Conservation (phyloP, 1,140 invertebrate species). For the Drosophila nannoptera region DNA sequence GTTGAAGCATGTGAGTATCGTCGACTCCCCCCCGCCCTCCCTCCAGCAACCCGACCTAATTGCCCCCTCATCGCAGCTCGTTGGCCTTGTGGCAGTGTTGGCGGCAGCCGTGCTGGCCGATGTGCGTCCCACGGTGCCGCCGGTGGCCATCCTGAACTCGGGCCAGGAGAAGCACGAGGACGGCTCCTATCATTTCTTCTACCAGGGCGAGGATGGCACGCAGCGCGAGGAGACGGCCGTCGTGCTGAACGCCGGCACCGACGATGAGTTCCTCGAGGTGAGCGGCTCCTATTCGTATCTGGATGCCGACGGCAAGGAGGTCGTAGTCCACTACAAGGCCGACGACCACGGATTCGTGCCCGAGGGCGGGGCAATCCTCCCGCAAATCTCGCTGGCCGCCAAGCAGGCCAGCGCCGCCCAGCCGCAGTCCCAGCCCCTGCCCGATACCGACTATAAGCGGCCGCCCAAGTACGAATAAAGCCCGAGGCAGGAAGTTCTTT, state of each 20-base stretch:
- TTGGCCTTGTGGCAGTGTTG: conserved; percentile 36
- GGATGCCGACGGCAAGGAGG: conserved; percentile 67
- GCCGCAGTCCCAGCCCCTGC: conserved; percentile 28
- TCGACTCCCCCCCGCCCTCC: too few relatives aligned
- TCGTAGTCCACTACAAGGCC: conserved; percentile 71
- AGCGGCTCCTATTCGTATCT: conserved; percentile 70
- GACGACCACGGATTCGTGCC: conserved; percentile 73
- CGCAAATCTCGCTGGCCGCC: conserved; percentile 62
- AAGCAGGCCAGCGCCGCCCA: conserved; percentile 53
- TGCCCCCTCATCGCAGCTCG: conserved; percentile 26
- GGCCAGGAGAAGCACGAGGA: conserved; percentile 57
- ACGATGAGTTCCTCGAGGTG: conserved; percentile 64
- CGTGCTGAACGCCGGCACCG: conserved; percentile 56
- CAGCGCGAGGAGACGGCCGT: conserved; percentile 65
- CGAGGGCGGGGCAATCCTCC: conserved; percentile 61
- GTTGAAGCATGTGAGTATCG: conserved; percentile 62
- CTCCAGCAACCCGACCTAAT: not conserved
- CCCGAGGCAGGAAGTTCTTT: not conserved
- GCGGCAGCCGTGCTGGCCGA: conserved; percentile 44
- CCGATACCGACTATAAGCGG: conserved; percentile 48
- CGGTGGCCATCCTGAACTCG: conserved; percentile 65
- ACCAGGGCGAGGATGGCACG: conserved; percentile 66
- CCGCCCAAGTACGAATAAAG: conserved; percentile 51
- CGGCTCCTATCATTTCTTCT: conserved; percentile 72
- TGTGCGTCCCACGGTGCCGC: conserved; percentile 25